Evolutionary conservation across 2,888 invertebrate genomes (phyloP), one percentile per base, ranked within the genome.

Genomic region (Erebia ligea): DNA sequence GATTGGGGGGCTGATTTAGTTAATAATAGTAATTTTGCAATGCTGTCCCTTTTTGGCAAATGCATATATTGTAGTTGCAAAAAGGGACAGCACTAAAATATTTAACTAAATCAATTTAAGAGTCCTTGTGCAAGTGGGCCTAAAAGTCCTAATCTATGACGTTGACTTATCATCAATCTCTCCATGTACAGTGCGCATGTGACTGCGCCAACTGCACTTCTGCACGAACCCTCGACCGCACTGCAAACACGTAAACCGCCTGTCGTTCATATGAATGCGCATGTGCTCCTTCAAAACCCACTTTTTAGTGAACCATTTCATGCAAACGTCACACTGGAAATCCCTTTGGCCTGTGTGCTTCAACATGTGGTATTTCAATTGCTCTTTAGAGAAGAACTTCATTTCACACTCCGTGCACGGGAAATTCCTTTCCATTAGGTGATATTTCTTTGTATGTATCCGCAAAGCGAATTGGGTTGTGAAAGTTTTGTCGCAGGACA

Each of bases 251-350:
- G 78, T 80, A 42, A 80, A 84, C 4, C 80, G 71, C 4, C 81
- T 78, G 64, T 64, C 63, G 63, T 25, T 64, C 25, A n/a, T n/a
- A 34, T 34, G 63, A 17, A 77, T 80, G 1, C 78, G 76, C 73
- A 80, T 75, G 70, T 85, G 84, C 42, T 79, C 76, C 11, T 68
- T 68, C 50, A 84, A 66, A 4, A 79, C 79, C 21, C 71, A 70
- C 69, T 76, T 79, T 19, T 81, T 74, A 0, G 73, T 75, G 67
- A 77, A 84, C 6, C 75, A 70, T 67, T 87, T 88, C 5, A 79
- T 67, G 69, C 91, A 92, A 1, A 86, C 75, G 10, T 82, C 80
- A 71, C 92, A 92, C 73, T 85, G 81, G 65, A 82, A 89, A 2
- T 84, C 67, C 21, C 67, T 74, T 48, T 72, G 82, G 72, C 84